Percentiles rank a stretch among this genome's conserved stretches.
Conservation (phyloP, 2,797 vertebrate genomes). For the Momotus momota region DNA sequence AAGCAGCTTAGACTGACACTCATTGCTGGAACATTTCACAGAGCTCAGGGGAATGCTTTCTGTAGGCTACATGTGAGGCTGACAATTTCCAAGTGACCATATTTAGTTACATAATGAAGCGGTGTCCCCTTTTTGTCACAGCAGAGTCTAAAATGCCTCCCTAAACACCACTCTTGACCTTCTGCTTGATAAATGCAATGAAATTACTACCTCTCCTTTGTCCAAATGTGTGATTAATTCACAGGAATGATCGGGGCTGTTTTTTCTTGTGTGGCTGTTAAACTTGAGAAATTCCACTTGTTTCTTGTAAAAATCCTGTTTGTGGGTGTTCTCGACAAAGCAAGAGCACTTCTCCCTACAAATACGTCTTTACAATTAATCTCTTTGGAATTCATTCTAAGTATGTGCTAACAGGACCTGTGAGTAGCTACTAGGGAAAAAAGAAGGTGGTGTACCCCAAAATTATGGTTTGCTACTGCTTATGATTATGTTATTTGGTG, state of each 20-base stretch:
- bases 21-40: conserved; percentile 41
- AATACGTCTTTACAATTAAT: not conserved
- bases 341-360: not conserved
- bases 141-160: conserved; percentile 21
- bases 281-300: not conserved
- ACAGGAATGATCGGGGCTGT: not conserved
- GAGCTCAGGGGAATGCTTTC: not conserved
- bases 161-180: not conserved
- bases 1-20: conserved; percentile 47
- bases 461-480: not conserved
- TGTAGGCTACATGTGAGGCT: not conserved
- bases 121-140: not conserved
- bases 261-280: not conserved
- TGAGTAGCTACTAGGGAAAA: not conserved
- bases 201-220: conserved; percentile 21
- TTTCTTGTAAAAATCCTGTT: not conserved
- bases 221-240: conserved; percentile 20
- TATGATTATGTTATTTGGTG: not conserved
- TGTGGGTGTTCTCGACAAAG: not conserved
- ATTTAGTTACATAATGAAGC: conserved; percentile 10
- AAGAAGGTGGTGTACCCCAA: not conserved
- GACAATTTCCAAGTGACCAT: not conserved
- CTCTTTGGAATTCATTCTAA: not conserved
- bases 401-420: not conserved
- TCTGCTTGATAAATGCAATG: conserved; percentile 14